Evolutionary conservation across 2,797 vertebrate species (phyloP).

Genomic region (Peromyscus melanophrys): DNA sequence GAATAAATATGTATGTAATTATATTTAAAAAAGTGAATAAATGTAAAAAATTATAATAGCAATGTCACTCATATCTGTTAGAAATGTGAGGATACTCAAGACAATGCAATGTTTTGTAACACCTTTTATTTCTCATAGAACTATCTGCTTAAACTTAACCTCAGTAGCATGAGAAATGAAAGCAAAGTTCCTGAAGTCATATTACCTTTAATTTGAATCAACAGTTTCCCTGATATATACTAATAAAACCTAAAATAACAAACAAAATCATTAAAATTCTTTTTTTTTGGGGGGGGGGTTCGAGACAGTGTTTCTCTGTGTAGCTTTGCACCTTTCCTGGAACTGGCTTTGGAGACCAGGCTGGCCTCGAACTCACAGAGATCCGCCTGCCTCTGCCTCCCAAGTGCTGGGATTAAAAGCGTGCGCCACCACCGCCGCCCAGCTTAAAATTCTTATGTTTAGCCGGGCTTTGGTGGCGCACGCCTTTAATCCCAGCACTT

Average conservation of each 20-base stretch:
- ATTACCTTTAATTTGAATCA: not conserved
- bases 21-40: not conserved
- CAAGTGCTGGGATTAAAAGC: too few species aligned
- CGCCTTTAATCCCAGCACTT: too few species aligned
- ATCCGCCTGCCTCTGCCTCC: too few species aligned
- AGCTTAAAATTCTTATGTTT: not conserved
- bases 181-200: constrained; percentile 32
- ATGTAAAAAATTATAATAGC: not conserved
- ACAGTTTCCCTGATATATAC: not conserved
- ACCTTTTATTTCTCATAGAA: not conserved
- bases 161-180: not conserved
- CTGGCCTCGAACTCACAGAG: too few species aligned
- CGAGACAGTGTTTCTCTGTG: too few species aligned
- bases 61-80: not conserved
- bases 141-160: not conserved
- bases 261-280: not conserved
- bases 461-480: too few species aligned
- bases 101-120: not conserved
- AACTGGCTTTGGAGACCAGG: too few species aligned
- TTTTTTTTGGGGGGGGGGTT: too few species aligned
- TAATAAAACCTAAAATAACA: not conserved
- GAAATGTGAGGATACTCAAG: not conserved
- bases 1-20: not conserved
- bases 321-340: too few species aligned
- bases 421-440: too few species aligned